Conservation (phyloP, 2,888 invertebrate genomes). For the Lypha dubia region DNA sequence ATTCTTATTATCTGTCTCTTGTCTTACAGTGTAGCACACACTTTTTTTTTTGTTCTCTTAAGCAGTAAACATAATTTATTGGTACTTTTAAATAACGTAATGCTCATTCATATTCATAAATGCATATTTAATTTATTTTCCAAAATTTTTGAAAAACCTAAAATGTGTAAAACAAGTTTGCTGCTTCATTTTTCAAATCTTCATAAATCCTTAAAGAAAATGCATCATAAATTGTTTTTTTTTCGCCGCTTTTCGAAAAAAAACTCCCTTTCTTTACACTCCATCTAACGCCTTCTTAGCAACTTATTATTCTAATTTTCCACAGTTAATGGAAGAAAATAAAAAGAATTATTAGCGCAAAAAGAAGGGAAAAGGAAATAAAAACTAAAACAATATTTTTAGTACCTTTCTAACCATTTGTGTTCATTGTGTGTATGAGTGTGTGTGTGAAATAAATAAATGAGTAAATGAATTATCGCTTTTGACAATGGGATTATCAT, state of each 20-base stretch:
- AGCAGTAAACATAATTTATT: conserved; percentile 68
- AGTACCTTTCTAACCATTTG: conserved; percentile 70
- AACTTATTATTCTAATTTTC: conserved; percentile 24
- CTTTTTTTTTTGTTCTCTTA: conserved; percentile 32
- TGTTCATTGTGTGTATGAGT: conserved; percentile 56
- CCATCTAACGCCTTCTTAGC: conserved; percentile 5
- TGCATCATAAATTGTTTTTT: conserved; percentile 72
- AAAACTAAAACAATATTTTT: conserved; percentile 47
- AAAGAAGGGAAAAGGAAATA: conserved; percentile 1
- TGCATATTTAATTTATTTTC: conserved; percentile 64
- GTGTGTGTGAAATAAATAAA: not conserved
- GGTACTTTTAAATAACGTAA: conserved; percentile 64
- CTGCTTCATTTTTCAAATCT: conserved; percentile 73
- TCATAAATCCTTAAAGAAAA: conserved; percentile 77
- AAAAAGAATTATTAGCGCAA: not conserved
- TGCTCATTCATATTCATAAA: conserved; percentile 74
- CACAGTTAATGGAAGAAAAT: not conserved
- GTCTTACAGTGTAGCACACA: conserved; percentile 33
- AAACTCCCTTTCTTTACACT: conserved; percentile 14
- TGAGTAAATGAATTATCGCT: conserved; percentile 81
- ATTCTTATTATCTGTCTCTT: conserved; percentile 3
- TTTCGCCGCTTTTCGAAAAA: conserved; percentile 31
- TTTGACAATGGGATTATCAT: conserved; percentile 83
- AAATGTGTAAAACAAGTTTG: conserved; percentile 31
- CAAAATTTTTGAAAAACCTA: conserved; percentile 20